Evolutionary conservation across 2,888 invertebrate species (phyloP), one percentile per base, ranked within the genome.

Genomic region (Cheilosia soror): DNA sequence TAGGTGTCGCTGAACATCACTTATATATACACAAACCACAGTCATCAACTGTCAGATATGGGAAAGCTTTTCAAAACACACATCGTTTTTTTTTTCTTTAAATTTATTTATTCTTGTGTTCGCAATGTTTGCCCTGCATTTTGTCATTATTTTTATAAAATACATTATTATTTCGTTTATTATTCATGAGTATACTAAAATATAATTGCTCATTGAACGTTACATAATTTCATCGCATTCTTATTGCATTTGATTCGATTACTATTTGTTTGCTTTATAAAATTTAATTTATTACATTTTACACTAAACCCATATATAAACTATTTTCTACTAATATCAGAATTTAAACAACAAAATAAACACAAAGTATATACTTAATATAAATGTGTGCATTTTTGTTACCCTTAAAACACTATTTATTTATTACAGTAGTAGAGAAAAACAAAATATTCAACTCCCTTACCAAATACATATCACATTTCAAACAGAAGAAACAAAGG

Each of bases 201-300:
- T 85, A 76, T 85, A 76, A 80, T 84, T 84, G 80, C 69, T 75
- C 79, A 76, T 80, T 27, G 55, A 20, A 58, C 11, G 49, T 47
- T 78, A 25, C 27, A 42, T 51, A 27, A 20, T 37, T 20, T 73
- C n/a, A 65, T 58, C 66, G 51, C 31, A 25, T 83, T 58, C 42
- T 73, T 79, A 80, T 79, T 84, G 79, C 69, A 75, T 83, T 73
- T 79, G 33, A 73, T 83, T 83, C 79, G 78, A 75, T 83, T 72
- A 84, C 37, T 82, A 15, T 69, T 47, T 69, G 40, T 31, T 73
- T 53, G 6, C 15, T 68, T 63, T 20, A 55, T 62, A 44, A 58
- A 71, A 60, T 53, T 65, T 66, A 15, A 20, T 60, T 73, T 55
- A 44, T 63, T 58, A 13, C n/a, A 49, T 63, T 65, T 55, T 80